Base-by-base conservation (phyloP, 2,888 invertebrate species). In the Candidula unifasciata region DNA sequence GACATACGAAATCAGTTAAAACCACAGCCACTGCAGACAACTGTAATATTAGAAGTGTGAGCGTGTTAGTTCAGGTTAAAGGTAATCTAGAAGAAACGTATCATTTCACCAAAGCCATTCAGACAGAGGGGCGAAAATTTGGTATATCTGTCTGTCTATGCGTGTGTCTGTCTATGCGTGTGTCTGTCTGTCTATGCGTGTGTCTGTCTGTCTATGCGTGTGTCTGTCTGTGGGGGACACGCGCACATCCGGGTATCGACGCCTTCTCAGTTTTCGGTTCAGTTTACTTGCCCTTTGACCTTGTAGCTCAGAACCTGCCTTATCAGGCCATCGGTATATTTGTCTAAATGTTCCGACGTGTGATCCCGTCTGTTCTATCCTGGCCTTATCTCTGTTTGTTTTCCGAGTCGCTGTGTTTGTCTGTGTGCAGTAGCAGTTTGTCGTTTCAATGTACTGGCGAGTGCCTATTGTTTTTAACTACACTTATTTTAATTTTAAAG, bases 211-310 rank as follows among this genome's bases (percentile, higher is more conserved):
- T 37, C 21, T 3, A 44, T 2, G 71, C 18, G 44, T 8, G 73
- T 1, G 44, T 16, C 27, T 16, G n/a, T n/a, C n/a, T n/a, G n/a
- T n/a, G n/a, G 10, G 13, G 30, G 3, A 27, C 74, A 52, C 73
- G 73, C 52, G 73, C 52, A 44, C 44, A 27, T 74, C n/a, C 13
- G 27, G 2, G 54, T 54, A 44, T 30, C 2, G 30, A 30, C 1
- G 74, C 27, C 54, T 54, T 74, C 54, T 74, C 54, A 13, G 30
- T 74, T 74, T 74, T 54, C 74, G 52, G 16, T 30, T 74, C 74
- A 13, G 6, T 16, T 8, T 52, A 35, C 52, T 74, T 74, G 54
- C 24, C 52, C 27, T 73, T 54, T 54, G 54, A 74, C 54, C 54
- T 74, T 16, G 18, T 3, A 54, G 30, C 54, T 74, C 74, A 30